Percentiles rank a stretch among this genome's conserved stretches.
These are phyloP conservation scores for Brachionus rotundiformis DNA, from an alignment of 1,140 invertebrate genomes.

Conservation along the genomic window DNA sequence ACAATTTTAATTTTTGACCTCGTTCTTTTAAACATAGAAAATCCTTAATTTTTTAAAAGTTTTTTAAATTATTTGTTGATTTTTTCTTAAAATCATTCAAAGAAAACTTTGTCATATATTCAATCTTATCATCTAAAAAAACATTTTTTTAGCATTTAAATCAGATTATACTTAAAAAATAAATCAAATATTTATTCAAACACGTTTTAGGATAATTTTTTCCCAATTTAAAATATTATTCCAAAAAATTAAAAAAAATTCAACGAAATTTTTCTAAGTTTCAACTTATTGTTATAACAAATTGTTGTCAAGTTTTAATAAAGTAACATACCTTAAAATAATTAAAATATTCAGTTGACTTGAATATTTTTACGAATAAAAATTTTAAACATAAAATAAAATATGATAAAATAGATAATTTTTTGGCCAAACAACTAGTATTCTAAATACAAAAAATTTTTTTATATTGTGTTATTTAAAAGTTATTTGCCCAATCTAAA, in stretches of 20 bases:
- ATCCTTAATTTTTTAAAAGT: neutral
- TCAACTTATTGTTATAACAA: neutral
- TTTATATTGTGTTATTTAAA: neutral
- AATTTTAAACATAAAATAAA: constrained; percentile 13
- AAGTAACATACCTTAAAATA: neutral
- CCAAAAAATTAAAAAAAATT: neutral
- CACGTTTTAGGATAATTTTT: neutral
- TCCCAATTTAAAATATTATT: neutral
- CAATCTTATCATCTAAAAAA: neutral
- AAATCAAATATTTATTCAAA: neutral
- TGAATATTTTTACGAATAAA: neutral
- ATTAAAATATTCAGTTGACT: neutral
- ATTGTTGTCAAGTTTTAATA: neutral
- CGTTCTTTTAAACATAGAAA: too few species aligned
- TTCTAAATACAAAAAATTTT: neutral
- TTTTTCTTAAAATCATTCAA: neutral
- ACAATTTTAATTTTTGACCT: too few species aligned
- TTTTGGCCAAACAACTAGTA: neutral
- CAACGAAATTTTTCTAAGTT: neutral
- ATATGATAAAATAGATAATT: neutral
- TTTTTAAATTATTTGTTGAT: neutral
- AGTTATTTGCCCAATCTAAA: neutral
- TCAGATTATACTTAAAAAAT: neutral
- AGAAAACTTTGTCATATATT: neutral
- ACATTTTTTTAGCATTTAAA: neutral